Percentiles rank a stretch among this genome's conserved stretches.
These are phyloP conservation scores for Lutraria rhynchaena DNA, from an alignment of 1,140 invertebrate species.

Conservation along the genomic window DNA sequence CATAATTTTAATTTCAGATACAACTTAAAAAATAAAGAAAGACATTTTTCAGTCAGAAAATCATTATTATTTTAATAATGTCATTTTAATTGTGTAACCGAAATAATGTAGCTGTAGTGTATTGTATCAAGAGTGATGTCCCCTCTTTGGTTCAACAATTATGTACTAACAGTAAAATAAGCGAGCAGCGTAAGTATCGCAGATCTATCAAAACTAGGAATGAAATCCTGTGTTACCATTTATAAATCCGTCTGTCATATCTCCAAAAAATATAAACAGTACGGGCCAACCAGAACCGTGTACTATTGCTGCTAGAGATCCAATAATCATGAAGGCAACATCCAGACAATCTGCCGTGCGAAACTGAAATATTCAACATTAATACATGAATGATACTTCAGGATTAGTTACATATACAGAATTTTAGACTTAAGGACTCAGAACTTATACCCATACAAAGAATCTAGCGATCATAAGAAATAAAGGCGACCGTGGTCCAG, in stretches of 20 bases:
- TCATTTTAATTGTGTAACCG: too few relatives aligned
- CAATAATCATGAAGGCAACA: conserved; percentile 75
- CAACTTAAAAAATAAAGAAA: too few relatives aligned
- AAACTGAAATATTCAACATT: conserved; percentile 70
- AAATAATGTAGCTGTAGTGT: too few relatives aligned
- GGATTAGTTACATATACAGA: background rate
- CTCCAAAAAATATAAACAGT: conserved; percentile 79
- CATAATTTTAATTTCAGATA: too few relatives aligned
- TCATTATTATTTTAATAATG: too few relatives aligned
- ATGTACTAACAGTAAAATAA: too few relatives aligned
- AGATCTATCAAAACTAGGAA: too few relatives aligned
- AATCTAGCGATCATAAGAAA: background rate
- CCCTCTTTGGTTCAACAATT: too few relatives aligned
- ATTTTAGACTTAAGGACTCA: background rate
- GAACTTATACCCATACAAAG: background rate
- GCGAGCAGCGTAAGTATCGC: too few relatives aligned
- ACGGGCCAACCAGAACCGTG: conserved; percentile 78
- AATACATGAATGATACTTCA: background rate
- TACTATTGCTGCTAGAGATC: conserved; percentile 70
- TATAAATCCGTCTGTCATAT: conserved; percentile 78
- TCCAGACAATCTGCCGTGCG: conserved; percentile 76
- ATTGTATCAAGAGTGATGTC: too few relatives aligned
- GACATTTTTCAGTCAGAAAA: too few relatives aligned
- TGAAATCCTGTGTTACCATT: too few relatives aligned
- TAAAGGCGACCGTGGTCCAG: background rate